phyloP scores from a whole-genome alignment of 2,113 vertebrate genomes.

The Pachyramphus minor region DNA sequence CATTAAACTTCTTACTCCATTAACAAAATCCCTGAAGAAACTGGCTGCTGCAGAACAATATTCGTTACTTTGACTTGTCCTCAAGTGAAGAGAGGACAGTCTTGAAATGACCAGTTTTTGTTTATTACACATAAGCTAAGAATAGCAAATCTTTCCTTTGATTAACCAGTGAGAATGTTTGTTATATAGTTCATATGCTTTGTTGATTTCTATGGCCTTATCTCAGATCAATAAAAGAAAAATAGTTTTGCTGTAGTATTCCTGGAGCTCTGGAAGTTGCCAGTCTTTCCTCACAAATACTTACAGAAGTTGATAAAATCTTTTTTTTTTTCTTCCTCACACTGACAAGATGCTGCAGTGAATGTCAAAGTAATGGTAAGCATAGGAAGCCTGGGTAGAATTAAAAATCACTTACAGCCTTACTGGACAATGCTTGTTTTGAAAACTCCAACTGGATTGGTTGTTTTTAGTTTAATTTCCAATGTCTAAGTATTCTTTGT shows the following conservation, averaged over 20 bases:
- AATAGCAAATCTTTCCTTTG: not conserved
- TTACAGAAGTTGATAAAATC: not conserved
- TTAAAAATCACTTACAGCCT: not conserved
- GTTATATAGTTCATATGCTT: not conserved
- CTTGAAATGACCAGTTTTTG: not conserved
- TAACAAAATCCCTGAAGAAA: constrained; percentile 8
- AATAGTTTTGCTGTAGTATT: not conserved
- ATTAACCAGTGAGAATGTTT: not conserved
- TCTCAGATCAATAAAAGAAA: not conserved
- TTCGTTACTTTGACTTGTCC: not conserved
- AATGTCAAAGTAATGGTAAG: not conserved
- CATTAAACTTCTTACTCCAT: not conserved
- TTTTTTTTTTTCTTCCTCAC: not conserved
- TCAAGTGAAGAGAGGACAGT: not conserved
- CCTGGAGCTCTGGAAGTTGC: not conserved
- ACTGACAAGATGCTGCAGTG: not conserved
- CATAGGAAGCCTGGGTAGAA: not conserved
- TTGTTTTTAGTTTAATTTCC: not conserved
- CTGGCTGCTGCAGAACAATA: not conserved
- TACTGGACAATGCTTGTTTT: not conserved
- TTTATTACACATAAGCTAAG: not conserved
- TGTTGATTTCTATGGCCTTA: not conserved
- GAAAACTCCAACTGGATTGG: not conserved
- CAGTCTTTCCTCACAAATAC: not conserved
- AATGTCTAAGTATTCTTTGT: not conserved